Base-by-base conservation (phyloP, 2,113 vertebrate genomes). In the Oncorhynchus clarkii region DNA sequence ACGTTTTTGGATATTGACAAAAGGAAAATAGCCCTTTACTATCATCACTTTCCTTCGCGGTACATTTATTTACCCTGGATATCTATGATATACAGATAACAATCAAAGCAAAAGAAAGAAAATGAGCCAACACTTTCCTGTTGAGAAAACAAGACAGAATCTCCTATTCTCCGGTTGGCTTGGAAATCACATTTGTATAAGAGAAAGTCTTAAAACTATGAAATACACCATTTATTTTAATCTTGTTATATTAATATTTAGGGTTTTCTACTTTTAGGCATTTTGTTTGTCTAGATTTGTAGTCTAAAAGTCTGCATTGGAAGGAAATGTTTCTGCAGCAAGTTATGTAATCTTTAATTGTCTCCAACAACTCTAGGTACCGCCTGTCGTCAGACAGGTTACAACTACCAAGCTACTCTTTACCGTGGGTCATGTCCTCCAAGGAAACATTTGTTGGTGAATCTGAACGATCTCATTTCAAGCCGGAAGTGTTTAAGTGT, bases 1-100 rank as follows among this genome's bases (percentile, higher is more conserved):
- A 87, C 86, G 87, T 85, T 86, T 88, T 80, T 78, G 71, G 67
- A 81, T 78, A 74, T 57, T 51, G 60, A 78, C 78, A 74, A 16
- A 16, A 27, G 27, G 76, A 71, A 77, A 70, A 85, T 48, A 86
- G 73, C 84, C 86, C 83, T 89, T 86, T 85, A 82, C 75, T 69
- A 70, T 80, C 65, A 67, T 72, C 74, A 71, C 51, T 64, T 66
- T 77, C 72, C 67, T 45, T 65, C 74, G 4, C 26, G 48, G 65
- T 79, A 74, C 66, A n/a, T 14, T 64, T 49, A 66, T 51, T 24
- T n/a, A 62, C 59, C 59, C 20, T 62, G 59, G 20, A 62, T 62
- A 31, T 74, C 65, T 75, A n/a, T 77, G 59, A 26, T 49, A 3
- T 54, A 8, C 48, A 13, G 24, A 66, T 45, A 29, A 26, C 74